A percentile compares a stretch with the other conserved stretches of the same genome.
These are phyloP conservation scores for Meloidogyne hapla DNA, from an alignment of 1,140 invertebrate genomes.

Conservation along the genomic window DNA sequence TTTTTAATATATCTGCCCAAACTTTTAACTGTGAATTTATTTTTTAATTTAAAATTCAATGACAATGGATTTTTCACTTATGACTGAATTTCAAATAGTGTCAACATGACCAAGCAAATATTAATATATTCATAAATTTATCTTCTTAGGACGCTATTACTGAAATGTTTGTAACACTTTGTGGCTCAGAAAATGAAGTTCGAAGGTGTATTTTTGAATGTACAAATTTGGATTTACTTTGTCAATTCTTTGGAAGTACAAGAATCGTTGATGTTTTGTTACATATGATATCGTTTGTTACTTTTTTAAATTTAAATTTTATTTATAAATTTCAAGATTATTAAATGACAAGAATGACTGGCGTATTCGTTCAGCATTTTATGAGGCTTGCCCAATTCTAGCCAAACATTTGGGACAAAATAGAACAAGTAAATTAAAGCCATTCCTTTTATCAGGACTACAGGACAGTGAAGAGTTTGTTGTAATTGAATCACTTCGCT, in stretches of 20 bases:
- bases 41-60: background rate
- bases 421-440: slow-evolving; percentile 39
- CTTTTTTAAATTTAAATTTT: background rate
- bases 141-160: slow-evolving; percentile 35
- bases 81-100: no score
- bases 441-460: slow-evolving; percentile 46
- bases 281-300: slow-evolving; percentile 48
- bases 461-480: slow-evolving; percentile 54
- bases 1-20: background rate
- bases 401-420: slow-evolving; percentile 35
- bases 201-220: slow-evolving; percentile 34
- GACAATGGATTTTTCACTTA: background rate
- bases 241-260: slow-evolving; percentile 44
- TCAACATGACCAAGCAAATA: no score
- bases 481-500: slow-evolving; percentile 33
- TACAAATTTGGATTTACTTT: slow-evolving; percentile 41
- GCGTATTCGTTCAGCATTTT: slow-evolving; percentile 45
- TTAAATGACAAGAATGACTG: slow-evolving; percentile 49
- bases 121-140: background rate
- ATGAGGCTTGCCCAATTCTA: slow-evolving; percentile 43
- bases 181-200: slow-evolving; percentile 43
- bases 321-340: slow-evolving; percentile 3
- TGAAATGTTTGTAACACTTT: slow-evolving; percentile 50
- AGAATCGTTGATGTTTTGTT: slow-evolving; percentile 45
- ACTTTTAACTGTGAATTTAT: background rate